Conservation (phyloP, 2,797 vertebrate species). For the Acrocephalus scirpaceus region DNA sequence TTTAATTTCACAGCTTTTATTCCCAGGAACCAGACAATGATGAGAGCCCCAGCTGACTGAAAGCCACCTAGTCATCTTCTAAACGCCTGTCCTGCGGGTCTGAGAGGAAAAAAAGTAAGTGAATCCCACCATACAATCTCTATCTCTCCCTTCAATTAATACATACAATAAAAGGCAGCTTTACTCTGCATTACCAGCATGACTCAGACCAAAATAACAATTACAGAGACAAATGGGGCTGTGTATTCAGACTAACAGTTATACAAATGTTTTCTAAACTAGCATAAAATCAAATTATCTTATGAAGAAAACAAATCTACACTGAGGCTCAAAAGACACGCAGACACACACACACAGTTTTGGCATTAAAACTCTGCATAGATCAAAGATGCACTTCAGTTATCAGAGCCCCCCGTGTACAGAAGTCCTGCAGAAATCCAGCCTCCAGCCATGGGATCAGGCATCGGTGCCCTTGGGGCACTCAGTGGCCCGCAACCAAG, state of each 20-base stretch:
- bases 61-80: not conserved
- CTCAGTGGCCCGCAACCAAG: not conserved
- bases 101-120: not conserved
- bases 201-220: not conserved
- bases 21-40: not conserved
- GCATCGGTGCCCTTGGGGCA: not conserved
- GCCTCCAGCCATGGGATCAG: not conserved
- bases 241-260: not conserved
- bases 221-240: slow-evolving; percentile 2
- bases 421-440: slow-evolving; percentile 36
- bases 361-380: slow-evolving; percentile 71
- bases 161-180: not conserved
- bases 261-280: not conserved
- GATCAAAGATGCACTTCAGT: slow-evolving; percentile 58
- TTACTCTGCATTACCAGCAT: not conserved
- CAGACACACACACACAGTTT: slow-evolving; percentile 22
- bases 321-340: not conserved
- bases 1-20: not conserved
- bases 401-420: not conserved
- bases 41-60: not conserved
- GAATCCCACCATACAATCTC: not conserved
- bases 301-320: slow-evolving; percentile 4
- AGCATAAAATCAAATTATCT: not conserved
- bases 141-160: not conserved
- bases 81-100: not conserved